phyloP scores from a whole-genome alignment of 1,140 invertebrate species.

The Colletes gigas region DNA sequence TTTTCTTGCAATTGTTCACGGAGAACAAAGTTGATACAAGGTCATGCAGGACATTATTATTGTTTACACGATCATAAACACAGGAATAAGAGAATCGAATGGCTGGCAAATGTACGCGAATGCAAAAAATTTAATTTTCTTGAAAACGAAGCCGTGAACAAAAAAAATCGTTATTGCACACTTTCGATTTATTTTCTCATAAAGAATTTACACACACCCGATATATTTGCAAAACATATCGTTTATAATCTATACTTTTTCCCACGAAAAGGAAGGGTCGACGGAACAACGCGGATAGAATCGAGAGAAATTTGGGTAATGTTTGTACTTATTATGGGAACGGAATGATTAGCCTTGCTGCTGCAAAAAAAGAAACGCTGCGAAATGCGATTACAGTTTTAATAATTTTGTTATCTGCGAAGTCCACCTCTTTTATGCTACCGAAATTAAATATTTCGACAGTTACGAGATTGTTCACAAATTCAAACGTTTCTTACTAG shows the following conservation, averaged over 20 bases:
- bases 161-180: too few species aligned
- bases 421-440: slow-evolving; percentile 21
- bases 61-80: too few species aligned
- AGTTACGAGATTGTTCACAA: slow-evolving; percentile 45
- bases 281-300: slow-evolving; percentile 1
- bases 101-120: too few species aligned
- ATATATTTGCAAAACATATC: slow-evolving; percentile 8
- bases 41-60: too few species aligned
- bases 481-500: slow-evolving; percentile 55
- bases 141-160: too few species aligned
- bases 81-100: too few species aligned
- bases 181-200: too few species aligned
- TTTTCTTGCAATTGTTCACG: too few species aligned
- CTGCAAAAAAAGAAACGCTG: slow-evolving; percentile 7
- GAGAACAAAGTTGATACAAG: too few species aligned
- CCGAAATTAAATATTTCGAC: slow-evolving; percentile 32
- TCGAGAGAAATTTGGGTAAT: slow-evolving; percentile 12
- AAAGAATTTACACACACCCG: too few species aligned
- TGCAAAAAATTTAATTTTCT: too few species aligned
- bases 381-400: slow-evolving; percentile 43
- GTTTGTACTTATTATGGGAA: slow-evolving; percentile 45
- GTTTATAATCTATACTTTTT: slow-evolving; percentile 27
- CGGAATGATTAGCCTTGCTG: slow-evolving; percentile 5
- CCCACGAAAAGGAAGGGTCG: neutral
- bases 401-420: slow-evolving; percentile 41